Evolutionary conservation across 2,113 vertebrate species (phyloP).

Genomic region (Xyrauchen texanus): DNA sequence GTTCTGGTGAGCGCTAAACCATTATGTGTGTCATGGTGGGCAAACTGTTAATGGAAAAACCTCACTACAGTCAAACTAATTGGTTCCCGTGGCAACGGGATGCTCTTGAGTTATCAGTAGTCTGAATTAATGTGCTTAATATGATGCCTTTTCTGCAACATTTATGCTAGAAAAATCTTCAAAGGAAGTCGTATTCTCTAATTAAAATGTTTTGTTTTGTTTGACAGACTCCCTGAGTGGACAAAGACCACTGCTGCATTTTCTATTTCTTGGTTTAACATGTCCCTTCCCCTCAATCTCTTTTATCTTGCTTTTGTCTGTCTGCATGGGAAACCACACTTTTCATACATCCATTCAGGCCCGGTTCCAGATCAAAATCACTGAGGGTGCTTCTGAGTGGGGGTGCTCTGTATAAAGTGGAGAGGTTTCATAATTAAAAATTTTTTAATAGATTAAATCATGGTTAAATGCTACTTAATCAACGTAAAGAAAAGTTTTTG

Average conservation of each 20-base stretch:
- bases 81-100: not conserved
- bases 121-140: not conserved
- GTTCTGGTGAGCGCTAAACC: too few species aligned
- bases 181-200: not conserved
- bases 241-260: not conserved
- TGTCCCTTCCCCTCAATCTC: not conserved
- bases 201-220: not conserved
- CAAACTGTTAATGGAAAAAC: too few species aligned
- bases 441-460: too few species aligned
- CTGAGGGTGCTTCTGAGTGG: too few species aligned
- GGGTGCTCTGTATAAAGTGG: too few species aligned
- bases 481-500: too few species aligned
- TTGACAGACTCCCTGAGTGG: too few species aligned
- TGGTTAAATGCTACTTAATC: too few species aligned
- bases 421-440: too few species aligned
- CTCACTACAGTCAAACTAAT: not conserved
- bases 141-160: not conserved
- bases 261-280: not conserved
- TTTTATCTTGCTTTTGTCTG: constrained; percentile 39
- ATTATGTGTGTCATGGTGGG: not conserved
- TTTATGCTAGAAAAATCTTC: not conserved
- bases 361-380: too few species aligned
- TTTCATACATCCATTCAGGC: constrained; percentile 50
- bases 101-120: too few species aligned
- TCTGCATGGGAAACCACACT: constrained; percentile 50